phyloP scores from a whole-genome alignment of 2,888 invertebrate genomes.

The Adineta ricciae region DNA sequence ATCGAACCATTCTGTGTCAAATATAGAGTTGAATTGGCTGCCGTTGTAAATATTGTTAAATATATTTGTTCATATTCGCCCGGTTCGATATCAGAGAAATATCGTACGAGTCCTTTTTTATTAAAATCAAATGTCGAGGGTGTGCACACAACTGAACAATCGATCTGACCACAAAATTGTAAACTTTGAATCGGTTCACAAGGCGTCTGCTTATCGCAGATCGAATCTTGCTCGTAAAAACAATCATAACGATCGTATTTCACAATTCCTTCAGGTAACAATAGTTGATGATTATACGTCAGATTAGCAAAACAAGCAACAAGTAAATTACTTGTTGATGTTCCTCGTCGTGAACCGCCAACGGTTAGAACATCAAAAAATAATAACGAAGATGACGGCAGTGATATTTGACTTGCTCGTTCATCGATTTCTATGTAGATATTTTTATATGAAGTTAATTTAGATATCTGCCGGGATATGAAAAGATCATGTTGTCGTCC shows the following conservation, averaged over 20 bases:
- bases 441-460: neutral
- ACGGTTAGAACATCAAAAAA: neutral
- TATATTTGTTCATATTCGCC: neutral
- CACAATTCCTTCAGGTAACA: conserved; percentile 4
- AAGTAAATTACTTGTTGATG: neutral
- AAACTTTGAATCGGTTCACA: neutral
- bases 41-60: neutral
- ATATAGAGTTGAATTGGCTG: neutral
- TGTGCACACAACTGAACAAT: neutral
- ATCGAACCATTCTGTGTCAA: neutral
- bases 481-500: neutral
- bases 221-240: neutral
- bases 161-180: conserved; percentile 16
- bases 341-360: neutral
- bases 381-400: neutral
- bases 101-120: neutral
- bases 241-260: conserved; percentile 14
- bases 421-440: neutral
- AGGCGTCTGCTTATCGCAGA: neutral
- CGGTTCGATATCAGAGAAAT: neutral
- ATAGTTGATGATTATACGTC: neutral
- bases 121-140: neutral
- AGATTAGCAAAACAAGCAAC: neutral
- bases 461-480: neutral
- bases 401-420: neutral